Evolutionary conservation across 2,888 invertebrate species (phyloP), one percentile per base, ranked within the genome.

Genomic region (Eupithecia tripunctaria): DNA sequence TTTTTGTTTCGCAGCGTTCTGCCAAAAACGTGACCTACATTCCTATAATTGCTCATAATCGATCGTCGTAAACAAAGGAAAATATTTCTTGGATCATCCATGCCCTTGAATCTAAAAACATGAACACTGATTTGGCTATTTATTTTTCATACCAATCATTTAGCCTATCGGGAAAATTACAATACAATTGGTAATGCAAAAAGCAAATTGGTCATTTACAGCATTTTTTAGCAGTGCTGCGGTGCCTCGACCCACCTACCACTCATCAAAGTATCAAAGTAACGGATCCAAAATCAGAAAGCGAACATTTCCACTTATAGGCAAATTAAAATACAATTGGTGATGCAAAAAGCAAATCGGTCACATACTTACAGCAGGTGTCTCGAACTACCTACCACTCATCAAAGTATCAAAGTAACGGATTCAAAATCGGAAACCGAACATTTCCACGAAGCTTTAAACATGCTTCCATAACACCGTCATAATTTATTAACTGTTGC

Each of bases 271-370:
- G 67, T 64, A 67, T 73, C 72, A 64, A 79, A 65, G 67, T 75
- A 80, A 79, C 78, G 79, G 78, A 80, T 81, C 80, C 77, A 78
- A 80, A 82, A 84, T 82, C 70, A 80, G 80, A 83, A 59, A 79
- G 80, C 76, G 72, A 80, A 72, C 76, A 80, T 73, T 84, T 64
- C 82, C 81, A 78, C 69, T n/a, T n/a, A n/a, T n/a, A n/a, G n/a
- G n/a, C n/a, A n/a, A n/a, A n/a, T n/a, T n/a, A n/a, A n/a, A n/a
- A n/a, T n/a, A n/a, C n/a, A n/a, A n/a, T n/a, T n/a, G n/a, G n/a
- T n/a, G n/a, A n/a, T n/a, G n/a, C n/a, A n/a, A n/a, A n/a, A n/a
- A n/a, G n/a, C n/a, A n/a, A 29, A 60, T 47, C 7, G 15, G 18
- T 60, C 14, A 62, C 32, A 32, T 62, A 32, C n/a, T 62, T 68